Base-by-base conservation (phyloP, 2,113 vertebrate genomes). In the Pontoporia blainvillei region DNA sequence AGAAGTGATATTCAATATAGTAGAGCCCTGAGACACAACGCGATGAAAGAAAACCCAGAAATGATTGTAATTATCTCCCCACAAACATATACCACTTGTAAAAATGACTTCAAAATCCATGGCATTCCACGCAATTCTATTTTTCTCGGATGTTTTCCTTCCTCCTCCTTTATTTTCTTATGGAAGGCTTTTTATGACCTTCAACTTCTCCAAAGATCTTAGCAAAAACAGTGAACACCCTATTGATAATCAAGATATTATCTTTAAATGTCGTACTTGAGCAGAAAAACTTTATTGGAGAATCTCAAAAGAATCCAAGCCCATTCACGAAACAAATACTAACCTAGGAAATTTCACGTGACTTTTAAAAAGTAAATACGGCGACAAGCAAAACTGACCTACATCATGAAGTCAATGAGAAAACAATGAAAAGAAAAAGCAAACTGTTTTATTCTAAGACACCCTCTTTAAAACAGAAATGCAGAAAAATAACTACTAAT, bases 91-190 rank as follows among this genome's bases (percentile, higher is more conserved):
- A 39, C 17, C 20, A 61, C n/a, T 81, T 81, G 10, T 52, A 90
- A 81, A 96, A 91, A 69, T 52, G 27, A 85, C 31, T 82, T 82
- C 17, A 64, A 91, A 91, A 94, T 67, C 88, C 54, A 67, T 64
- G 34, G 31, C 27, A 72, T 29, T 75, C 62, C 87, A 97, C 0
- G 7, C 46, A 95, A 54, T 82, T 96, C 36, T 79, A 83, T 94
- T 98, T 97, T 91, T 94, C 81, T 97, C 46, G 91, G 81, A 96
- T 75, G 64, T 96, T 95, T 85, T 82, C 54, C 44, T 94, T 66
- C 6, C 34, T 84, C 6, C 34, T 84, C 41, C 23, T 93, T 0
- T 82, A 81, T 71, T 94, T 93, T 95, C 67, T 84, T 76, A 90
- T 31, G 9, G 29, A 84, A 72, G 27, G 18, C 31, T 94, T 87